A percentile compares a stretch with the other conserved stretches of the same genome.
Evolutionary conservation across 2,113 vertebrate species (phyloP).

Genomic region (Hydropotes inermis): DNA sequence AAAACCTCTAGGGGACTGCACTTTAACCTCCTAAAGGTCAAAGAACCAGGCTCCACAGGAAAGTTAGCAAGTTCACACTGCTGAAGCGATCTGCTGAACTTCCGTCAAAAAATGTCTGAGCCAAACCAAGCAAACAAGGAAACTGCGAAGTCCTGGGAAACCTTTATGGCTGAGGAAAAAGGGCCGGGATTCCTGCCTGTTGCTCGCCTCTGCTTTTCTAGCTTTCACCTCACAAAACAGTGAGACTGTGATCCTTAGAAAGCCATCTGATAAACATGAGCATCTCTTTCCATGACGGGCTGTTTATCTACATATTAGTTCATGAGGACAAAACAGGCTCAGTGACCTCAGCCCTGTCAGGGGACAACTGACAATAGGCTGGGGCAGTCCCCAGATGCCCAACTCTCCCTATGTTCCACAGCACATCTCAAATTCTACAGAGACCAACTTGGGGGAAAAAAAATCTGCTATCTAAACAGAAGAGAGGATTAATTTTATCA

Average conservation of each 20-base stretch:
- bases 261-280: background rate
- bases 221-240: background rate
- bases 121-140: background rate
- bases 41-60: background rate
- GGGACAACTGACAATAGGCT: background rate
- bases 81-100: background rate
- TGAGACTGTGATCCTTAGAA: background rate
- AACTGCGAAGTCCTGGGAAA: background rate
- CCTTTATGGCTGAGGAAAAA: background rate
- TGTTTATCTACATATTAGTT: background rate
- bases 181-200: accelerated
- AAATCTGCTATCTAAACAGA: background rate
- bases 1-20: background rate
- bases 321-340: background rate
- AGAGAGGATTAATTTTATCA: background rate
- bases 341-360: background rate
- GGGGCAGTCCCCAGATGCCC: background rate
- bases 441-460: background rate
- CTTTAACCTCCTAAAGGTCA: background rate
- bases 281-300: background rate
- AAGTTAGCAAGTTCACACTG: slow-evolving; percentile 14
- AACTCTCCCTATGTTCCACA: background rate
- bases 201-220: background rate
- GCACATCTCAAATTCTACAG: background rate
- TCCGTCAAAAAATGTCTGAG: background rate